Base-by-base conservation (phyloP, 2,113 vertebrate genomes). In the Coracopsis vasa region DNA sequence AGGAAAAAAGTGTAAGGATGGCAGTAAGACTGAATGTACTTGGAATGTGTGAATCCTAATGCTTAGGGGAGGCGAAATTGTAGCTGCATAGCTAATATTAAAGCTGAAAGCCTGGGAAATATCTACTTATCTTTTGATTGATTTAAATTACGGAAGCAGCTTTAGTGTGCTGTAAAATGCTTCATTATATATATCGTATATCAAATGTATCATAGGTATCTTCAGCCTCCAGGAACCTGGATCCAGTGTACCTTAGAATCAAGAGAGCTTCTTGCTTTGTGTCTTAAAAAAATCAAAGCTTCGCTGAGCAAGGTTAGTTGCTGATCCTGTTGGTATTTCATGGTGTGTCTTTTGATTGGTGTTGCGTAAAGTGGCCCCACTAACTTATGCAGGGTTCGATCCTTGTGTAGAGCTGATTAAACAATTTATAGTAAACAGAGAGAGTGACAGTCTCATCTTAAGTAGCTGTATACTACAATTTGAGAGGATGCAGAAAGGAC, bases 281-380 rank as follows among this genome's bases (percentile, higher is more conserved):
- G 99, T 83, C 98, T 99, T 78, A 99, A 99, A 97, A 99, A 99
- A 96, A 97, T 99, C 17, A 99, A 99, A 96, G 97, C 98, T 37
- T 97, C 98, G 0, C 92, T 98, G 87, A 98, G 96, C 96, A 98
- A 97, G 98, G 98, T 98, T 94, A 88, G 98, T 81, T 24, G 50
- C 41, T 41, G 29, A 28, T 58, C 44, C 35, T 86, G 1, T 6
- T 23, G 13, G 13, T 20, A 4, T 82, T 67, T 21, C 47, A 1
- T 39, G 42, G 44, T 3, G 0, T 24, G 11, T 41, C 44, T 35
- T 58, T 58, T 58, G 83, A 0, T 35, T 37, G 48, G 37, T n/a
- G 27, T 33, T 37, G 7, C 56, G 4, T 74, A 11, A 77, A 86
- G 16, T 31, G 11, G 24, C 29, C 35, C n/a, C 16, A 39, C 12